Conservation (phyloP, 1,140 invertebrate species). For the Camponotus vicinus region DNA sequence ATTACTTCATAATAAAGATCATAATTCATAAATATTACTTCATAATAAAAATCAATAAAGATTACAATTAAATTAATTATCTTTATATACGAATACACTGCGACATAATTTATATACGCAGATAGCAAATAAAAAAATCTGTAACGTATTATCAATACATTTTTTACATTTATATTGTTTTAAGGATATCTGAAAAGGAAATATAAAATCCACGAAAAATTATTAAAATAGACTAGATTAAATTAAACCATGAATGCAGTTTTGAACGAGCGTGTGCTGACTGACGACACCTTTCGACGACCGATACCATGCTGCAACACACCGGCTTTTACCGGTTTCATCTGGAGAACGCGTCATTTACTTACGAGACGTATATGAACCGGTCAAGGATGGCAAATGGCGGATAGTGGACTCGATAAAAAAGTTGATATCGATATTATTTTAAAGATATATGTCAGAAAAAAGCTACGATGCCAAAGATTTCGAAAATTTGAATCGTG, state of each 20-base stretch:
- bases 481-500: not conserved
- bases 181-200: not conserved
- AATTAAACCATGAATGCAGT: not conserved
- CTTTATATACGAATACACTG: not conserved
- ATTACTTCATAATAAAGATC: not conserved
- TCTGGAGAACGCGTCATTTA: constrained; percentile 52
- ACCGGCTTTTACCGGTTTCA: constrained; percentile 70
- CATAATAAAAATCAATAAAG: not conserved
- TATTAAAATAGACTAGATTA: constrained; percentile 7
- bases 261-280: constrained; percentile 11
- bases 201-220: not conserved
- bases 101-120: not conserved
- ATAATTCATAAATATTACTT: too few species aligned
- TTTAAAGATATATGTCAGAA: not conserved
- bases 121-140: not conserved
- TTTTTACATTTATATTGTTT: not conserved
- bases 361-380: constrained; percentile 24
- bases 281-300: constrained; percentile 53
- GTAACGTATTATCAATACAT: not conserved
- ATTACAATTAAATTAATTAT: not conserved
- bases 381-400: constrained; percentile 13
- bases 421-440: constrained; percentile 14
- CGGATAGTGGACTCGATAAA: constrained; percentile 33
- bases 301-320: constrained; percentile 25
- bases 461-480: not conserved